A percentile compares a stretch with the other conserved stretches of the same genome.
Conservation (phyloP, 2,888 invertebrate genomes). For the Clistopyga incitator region DNA sequence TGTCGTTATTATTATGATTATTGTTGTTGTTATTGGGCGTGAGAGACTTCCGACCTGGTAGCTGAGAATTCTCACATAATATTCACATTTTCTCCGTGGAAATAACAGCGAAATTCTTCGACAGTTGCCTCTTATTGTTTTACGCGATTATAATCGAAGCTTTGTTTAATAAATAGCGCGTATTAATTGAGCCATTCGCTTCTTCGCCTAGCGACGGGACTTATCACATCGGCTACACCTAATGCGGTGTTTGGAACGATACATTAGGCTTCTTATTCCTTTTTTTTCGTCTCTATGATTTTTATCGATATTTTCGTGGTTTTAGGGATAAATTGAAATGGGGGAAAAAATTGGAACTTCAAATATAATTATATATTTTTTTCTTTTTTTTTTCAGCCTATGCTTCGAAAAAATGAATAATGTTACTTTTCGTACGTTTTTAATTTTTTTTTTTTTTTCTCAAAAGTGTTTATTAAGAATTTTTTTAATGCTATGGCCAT, state of each 20-base stretch:
- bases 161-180: not conserved
- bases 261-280: not conserved
- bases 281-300: too few species aligned
- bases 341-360: too few species aligned
- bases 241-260: not conserved
- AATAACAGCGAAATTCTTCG: conserved; percentile 1
- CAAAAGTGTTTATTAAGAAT: too few species aligned
- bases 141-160: not conserved
- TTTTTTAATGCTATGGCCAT: too few species aligned
- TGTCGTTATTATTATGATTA: not conserved
- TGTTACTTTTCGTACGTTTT: too few species aligned
- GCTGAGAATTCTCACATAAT: conserved; percentile 9
- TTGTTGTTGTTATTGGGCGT: not conserved
- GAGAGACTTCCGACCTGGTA: conserved; percentile 28
- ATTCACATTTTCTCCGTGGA: not conserved
- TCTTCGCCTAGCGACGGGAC: not conserved
- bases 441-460: too few species aligned
- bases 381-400: too few species aligned
- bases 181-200: not conserved
- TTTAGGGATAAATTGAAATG: too few species aligned
- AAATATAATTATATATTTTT: too few species aligned
- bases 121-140: not conserved
- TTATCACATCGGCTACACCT: not conserved
- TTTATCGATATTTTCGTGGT: too few species aligned
- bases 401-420: too few species aligned